These are phyloP conservation scores for Cydia strobilella DNA, from an alignment of 1,140 invertebrate species.

Conservation along the genomic window DNA sequence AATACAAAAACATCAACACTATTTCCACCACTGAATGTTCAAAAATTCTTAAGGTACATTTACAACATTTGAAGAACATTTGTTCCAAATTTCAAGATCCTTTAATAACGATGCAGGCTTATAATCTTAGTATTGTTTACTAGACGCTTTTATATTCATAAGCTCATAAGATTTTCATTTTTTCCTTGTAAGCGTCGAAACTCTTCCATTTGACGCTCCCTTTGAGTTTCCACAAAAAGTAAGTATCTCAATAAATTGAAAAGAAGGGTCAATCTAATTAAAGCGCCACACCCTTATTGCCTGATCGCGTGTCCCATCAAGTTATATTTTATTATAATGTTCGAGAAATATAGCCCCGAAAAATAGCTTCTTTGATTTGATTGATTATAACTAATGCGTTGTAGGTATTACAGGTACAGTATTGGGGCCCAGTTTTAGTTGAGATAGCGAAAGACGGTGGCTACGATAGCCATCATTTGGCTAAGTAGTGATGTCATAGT, in stretches of 20 bases:
- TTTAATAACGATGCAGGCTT: too few relatives aligned
- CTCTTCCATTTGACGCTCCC: not conserved
- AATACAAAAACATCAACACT: too few relatives aligned
- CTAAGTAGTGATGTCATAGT: too few relatives aligned
- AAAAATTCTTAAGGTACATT: too few relatives aligned
- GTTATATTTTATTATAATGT: slow-evolving; percentile 34
- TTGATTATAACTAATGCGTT: slow-evolving; percentile 23
- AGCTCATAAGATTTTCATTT: not conserved
- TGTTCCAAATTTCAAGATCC: too few relatives aligned
- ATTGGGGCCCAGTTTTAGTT: not conserved
- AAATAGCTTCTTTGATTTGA: slow-evolving; percentile 32
- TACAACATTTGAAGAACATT: too few relatives aligned
- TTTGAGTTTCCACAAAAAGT: not conserved
- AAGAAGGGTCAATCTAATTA: slow-evolving; percentile 38
- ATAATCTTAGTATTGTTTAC: not conserved
- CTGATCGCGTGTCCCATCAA: slow-evolving; percentile 35
- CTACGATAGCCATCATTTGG: too few relatives aligned
- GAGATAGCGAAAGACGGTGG: too few relatives aligned
- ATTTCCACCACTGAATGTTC: too few relatives aligned
- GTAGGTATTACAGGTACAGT: not conserved
- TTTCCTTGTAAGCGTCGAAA: not conserved
- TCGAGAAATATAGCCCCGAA: slow-evolving; percentile 33
- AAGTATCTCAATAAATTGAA: slow-evolving; percentile 27
- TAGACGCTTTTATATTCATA: not conserved
- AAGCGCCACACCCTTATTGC: slow-evolving; percentile 31